phyloP scores from a whole-genome alignment of 1,140 invertebrate genomes.

The Melanaphis sacchari region DNA sequence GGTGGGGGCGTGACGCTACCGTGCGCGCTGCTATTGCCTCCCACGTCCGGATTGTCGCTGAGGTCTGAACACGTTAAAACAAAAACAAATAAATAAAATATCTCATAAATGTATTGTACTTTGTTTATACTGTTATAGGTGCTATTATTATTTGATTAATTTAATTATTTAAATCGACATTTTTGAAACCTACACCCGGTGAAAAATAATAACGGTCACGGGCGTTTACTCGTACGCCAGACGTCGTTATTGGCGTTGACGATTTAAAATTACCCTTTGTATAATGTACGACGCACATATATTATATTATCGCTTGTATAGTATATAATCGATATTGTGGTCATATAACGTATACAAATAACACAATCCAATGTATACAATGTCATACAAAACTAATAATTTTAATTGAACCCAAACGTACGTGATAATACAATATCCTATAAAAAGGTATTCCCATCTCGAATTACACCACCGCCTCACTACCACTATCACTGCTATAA shows the following conservation, averaged over 20 bases:
- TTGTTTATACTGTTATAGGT: background rate
- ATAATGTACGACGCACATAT: background rate
- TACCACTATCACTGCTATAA: background rate
- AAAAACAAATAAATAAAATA: background rate
- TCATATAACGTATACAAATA: background rate
- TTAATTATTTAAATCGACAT: too few relatives aligned
- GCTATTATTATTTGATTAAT: too few relatives aligned
- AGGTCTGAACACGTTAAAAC: constrained; percentile 66
- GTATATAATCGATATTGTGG: background rate
- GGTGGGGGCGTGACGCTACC: constrained; percentile 72
- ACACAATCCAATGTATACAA: constrained; percentile 10
- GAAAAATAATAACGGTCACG: background rate
- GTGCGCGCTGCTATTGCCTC: constrained; percentile 69
- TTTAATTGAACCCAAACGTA: constrained; percentile 39
- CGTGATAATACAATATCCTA: background rate
- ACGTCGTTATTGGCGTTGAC: background rate
- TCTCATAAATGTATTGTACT: background rate
- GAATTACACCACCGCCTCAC: background rate
- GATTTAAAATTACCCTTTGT: background rate
- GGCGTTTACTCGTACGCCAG: background rate
- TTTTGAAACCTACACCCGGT: too few relatives aligned
- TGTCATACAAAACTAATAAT: constrained; percentile 17
- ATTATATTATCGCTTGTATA: background rate
- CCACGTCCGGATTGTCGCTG: constrained; percentile 70
- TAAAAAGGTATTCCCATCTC: constrained; percentile 16